A percentile compares a stretch with the other conserved stretches of the same genome.
phyloP scores from a whole-genome alignment of 2,797 vertebrate species.

The Tadarida brasiliensis region DNA sequence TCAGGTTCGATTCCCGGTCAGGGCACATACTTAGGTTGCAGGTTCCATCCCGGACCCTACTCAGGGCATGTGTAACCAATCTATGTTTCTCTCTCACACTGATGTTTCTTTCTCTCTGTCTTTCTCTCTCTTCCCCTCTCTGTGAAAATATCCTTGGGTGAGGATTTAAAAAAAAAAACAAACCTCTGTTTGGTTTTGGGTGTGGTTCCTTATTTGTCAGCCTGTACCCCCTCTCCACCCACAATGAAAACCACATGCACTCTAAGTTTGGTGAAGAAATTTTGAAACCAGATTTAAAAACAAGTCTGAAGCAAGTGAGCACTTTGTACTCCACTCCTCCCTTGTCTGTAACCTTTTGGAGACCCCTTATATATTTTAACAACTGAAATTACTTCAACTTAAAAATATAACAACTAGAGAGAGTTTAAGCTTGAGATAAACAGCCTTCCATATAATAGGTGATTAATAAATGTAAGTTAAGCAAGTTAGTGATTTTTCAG shows the following conservation, averaged over 20 bases:
- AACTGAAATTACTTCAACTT: conserved; percentile 55
- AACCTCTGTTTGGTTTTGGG: conserved; percentile 69
- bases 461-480: not conserved
- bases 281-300: conserved; percentile 71
- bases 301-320: conserved; percentile 56
- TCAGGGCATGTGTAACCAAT: not conserved
- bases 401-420: conserved; percentile 16
- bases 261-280: conserved; percentile 67
- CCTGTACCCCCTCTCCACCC: conserved; percentile 78
- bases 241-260: conserved; percentile 84
- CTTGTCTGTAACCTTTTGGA: conserved; percentile 33
- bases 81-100: not conserved
- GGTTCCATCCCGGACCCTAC: not conserved
- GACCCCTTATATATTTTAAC: not conserved
- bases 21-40: not conserved
- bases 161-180: not conserved
- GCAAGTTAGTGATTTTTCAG: conserved; percentile 58
- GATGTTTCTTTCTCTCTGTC: not conserved
- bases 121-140: not conserved
- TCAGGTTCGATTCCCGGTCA: not conserved
- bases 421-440: conserved; percentile 40
- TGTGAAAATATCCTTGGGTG: not conserved
- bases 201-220: conserved; percentile 84
- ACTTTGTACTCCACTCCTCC: not conserved
- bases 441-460: not conserved